A percentile compares a stretch with the other conserved stretches of the same genome.
phyloP scores from a whole-genome alignment of 2,113 vertebrate genomes.

The Halichoeres trimaculatus region DNA sequence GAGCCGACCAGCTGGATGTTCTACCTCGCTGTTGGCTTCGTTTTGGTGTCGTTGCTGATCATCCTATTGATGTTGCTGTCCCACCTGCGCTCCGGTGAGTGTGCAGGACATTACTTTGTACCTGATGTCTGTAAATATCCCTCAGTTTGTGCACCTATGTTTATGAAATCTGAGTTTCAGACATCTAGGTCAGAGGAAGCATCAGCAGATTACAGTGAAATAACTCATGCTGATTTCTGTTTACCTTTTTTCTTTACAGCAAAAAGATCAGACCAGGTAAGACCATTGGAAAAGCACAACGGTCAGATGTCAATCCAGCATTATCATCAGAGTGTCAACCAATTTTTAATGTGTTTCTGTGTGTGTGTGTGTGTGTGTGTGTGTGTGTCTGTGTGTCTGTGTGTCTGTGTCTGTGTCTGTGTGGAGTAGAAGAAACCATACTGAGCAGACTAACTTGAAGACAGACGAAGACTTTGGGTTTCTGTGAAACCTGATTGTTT shows the following conservation, averaged over 20 bases:
- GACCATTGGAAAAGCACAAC: neutral
- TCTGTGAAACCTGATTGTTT: neutral
- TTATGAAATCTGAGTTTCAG: too few relatives aligned
- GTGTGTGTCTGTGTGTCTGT: conserved; percentile 37
- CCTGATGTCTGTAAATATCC: too few relatives aligned
- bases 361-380: conserved; percentile 30
- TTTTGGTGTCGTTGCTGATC: conserved; percentile 31
- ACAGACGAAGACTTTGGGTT: neutral
- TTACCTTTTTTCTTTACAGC: conserved; percentile 62
- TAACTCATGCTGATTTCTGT: neutral
- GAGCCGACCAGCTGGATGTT: conserved; percentile 61
- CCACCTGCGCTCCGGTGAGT: conserved; percentile 67
- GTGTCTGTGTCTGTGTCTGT: conserved; percentile 47
- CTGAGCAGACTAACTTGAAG: conserved; percentile 41
- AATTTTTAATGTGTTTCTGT: conserved; percentile 5
- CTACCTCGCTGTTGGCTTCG: conserved; percentile 9
- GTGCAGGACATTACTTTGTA: neutral
- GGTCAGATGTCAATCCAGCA: too few relatives aligned
- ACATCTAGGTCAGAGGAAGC: too few relatives aligned
- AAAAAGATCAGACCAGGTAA: conserved; percentile 61
- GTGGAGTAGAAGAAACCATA: conserved; percentile 75
- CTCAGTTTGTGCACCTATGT: too few relatives aligned
- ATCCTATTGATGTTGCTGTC: conserved; percentile 43
- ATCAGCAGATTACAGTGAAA: too few relatives aligned
- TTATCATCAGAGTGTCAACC: neutral